Evolutionary conservation across 2,888 invertebrate genomes (phyloP), one percentile per base, ranked within the genome.

Genomic region (Petrolisthes cinctipes): DNA sequence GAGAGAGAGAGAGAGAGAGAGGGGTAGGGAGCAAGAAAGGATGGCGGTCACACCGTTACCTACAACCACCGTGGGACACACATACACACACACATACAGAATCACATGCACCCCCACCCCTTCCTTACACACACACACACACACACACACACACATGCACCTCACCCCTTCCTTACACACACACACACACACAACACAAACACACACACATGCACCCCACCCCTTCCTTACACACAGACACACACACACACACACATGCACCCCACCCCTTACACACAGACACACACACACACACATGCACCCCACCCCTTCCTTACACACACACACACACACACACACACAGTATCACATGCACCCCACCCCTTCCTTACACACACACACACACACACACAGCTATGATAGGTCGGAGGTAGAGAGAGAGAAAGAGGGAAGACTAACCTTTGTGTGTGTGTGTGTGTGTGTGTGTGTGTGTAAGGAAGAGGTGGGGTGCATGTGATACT

Each of bases 221-320:
- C 14, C 61, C 61, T 61, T 6, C 14, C 14, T 9, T 61, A 61
- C 73, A 17, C 23, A 73, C 23, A 73, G 11, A 73, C 23, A n/a
- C 73, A 73, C 23, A 73, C 73, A 73, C 23, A 73, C 73, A 73
- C n/a, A 73, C n/a, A 73, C 73, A 73, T n/a, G n/a, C n/a, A n/a
- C n/a, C n/a, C n/a, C n/a, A n/a, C n/a, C n/a, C n/a, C n/a, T n/a
- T n/a, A 73, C 73, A 73, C 23, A 73, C 23, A 20, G 6, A 73
- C 73, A 73, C 23, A 73, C 23, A n/a, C 17, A n/a, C 6, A 5
- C 17, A 11, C 17, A 11, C 6, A 11, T 6, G 6, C 17, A 9
- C 61, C 14, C 61, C 14, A 6, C 14, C 61, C 14, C 61, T 61
- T 14, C 14, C 61, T 61, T 14, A 9, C 61, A 9, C 61, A 9